Evolutionary conservation across 1,140 invertebrate genomes (phyloP), one percentile per base, ranked within the genome.

Genomic region (Solenopsis fugax): DNA sequence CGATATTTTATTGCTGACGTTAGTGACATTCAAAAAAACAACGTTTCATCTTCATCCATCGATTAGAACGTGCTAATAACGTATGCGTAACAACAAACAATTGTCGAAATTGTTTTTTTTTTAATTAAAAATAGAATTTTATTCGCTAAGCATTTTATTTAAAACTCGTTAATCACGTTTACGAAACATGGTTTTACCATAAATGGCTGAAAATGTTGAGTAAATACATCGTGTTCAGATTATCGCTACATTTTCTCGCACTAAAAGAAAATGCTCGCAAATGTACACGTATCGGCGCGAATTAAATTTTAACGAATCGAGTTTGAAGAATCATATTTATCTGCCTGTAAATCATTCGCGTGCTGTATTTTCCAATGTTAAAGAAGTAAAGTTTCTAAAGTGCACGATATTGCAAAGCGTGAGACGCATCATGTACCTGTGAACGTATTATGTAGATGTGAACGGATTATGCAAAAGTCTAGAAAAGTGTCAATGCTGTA

Each of bases 401-500:
- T 54, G n/a, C 37, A 69, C 24, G 7, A 24, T 24, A n/a, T 72
- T 34, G 16, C 16, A 41, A 67, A 16, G 16, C 10, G 41, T 48
- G 73, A 76, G 41, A 64, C n/a, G n/a, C n/a, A 9, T 56, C n/a
- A 34, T 12, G 2, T 48, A 18, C 9, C 3, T 58, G 52, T 41
- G 18, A n/a, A n/a, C n/a, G n/a, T n/a, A n/a, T n/a, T n/a, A 10
- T 34, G 7, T 24, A 34, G 29, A 12, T 48, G 50, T 54, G 48
- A 29, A 9, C 21, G 18, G 24, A 82, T 82, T 82, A 82, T 21
- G 34, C 48, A 34, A 41, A 41, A 60, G 18, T 34, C 76, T 56
- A 45, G 45, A 85, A 85, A 85, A 76, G 29, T 37, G 21, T 85
- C 72, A 48, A 85, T 73, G 84, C 84, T 89, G 88, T 71, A 81